Conservation (phyloP, 2,113 vertebrate species). For the Caranx melampygus region DNA sequence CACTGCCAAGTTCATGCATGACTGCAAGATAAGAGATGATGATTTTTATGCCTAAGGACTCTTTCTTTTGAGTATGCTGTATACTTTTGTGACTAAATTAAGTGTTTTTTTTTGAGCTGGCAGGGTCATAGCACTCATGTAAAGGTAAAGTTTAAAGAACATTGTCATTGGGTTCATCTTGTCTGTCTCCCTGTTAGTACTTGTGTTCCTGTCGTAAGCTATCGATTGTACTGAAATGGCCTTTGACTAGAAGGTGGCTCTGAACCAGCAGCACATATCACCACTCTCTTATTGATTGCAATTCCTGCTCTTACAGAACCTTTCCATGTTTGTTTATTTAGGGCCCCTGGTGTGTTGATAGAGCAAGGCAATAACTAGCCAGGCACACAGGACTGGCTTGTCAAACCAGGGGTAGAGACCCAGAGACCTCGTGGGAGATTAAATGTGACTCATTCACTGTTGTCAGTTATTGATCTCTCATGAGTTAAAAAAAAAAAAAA, state of each 20-base stretch:
- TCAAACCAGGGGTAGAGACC: conserved; percentile 34
- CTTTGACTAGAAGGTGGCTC: conserved; percentile 59
- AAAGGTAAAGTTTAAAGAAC: background rate
- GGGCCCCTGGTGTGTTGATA: conserved; percentile 61
- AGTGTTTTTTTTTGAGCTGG: background rate
- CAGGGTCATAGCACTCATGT: background rate
- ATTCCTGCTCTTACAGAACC: conserved; percentile 45
- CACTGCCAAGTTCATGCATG: background rate
- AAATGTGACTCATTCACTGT: conserved; percentile 40
- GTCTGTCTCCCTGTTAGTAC: conserved; percentile 16
- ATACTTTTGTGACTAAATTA: background rate
- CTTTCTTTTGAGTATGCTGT: background rate
- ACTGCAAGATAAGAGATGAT: background rate
- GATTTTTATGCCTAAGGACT: background rate
- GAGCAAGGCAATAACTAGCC: conserved; percentile 58
- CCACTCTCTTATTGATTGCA: conserved; percentile 58
- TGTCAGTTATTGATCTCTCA: conserved; percentile 32
- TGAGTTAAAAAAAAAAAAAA: conserved; percentile 3
- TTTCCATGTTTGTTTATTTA: conserved; percentile 68
- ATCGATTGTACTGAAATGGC: conserved; percentile 60
- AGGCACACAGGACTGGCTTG: conserved; percentile 43
- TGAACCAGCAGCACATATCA: conserved; percentile 57
- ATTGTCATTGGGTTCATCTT: conserved; percentile 18
- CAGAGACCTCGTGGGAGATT: conserved; percentile 41
- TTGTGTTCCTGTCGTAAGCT: conserved; percentile 15